A percentile compares a stretch with the other conserved stretches of the same genome.
Conservation (phyloP, 2,113 vertebrate species). For the Cyanistes caeruleus region DNA sequence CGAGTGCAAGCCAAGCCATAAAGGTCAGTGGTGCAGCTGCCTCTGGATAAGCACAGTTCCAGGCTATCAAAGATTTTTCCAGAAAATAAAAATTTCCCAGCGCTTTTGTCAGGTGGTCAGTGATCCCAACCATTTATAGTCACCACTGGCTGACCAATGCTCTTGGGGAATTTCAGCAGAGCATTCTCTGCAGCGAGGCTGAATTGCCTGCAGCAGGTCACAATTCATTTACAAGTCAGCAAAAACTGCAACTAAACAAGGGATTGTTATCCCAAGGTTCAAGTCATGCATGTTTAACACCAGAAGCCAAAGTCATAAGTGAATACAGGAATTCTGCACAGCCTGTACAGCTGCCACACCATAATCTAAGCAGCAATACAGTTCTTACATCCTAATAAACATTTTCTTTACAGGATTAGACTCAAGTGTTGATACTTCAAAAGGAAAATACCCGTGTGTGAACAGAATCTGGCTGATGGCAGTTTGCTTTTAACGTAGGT, state of each 20-base stretch:
- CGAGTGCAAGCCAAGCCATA: not conserved
- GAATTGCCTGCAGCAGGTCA: constrained; percentile 26
- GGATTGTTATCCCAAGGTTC: constrained; percentile 48
- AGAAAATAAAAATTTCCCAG: not conserved
- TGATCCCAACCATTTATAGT: not conserved
- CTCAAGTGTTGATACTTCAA: not conserved
- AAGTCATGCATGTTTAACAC: constrained; percentile 47
- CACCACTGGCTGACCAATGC: constrained; percentile 45
- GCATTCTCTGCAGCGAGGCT: constrained; percentile 3
- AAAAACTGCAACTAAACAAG: constrained; percentile 19
- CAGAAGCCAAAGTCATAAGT: not conserved
- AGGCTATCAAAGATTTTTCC: not conserved
- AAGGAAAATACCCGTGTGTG: not conserved
- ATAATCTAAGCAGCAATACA: not conserved
- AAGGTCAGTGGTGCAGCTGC: not conserved
- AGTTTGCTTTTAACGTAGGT: not conserved
- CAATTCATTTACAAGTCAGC: constrained; percentile 51
- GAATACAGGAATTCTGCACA: not conserved
- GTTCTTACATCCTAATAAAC: not conserved
- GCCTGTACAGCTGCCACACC: not conserved
- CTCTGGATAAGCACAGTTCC: not conserved
- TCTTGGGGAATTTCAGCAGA: constrained; percentile 42
- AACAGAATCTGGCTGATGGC: not conserved
- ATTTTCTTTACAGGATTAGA: not conserved
- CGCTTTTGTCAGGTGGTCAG: not conserved